Conservation (phyloP, 2,113 vertebrate species). For the Cephalopterus ornatus region DNA sequence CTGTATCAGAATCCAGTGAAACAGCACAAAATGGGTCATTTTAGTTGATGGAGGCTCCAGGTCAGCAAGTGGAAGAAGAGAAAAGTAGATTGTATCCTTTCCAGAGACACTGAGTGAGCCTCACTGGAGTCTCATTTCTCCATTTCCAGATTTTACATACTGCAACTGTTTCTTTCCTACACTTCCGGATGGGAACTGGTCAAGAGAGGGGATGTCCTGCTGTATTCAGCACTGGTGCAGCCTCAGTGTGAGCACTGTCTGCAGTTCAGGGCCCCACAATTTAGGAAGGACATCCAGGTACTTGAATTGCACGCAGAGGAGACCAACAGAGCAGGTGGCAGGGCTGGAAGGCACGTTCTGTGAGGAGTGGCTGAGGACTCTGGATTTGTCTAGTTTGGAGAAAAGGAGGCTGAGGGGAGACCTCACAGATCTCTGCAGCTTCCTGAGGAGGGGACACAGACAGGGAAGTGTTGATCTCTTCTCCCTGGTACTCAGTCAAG, state of each 20-base stretch:
- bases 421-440: neutral
- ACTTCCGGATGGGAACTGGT: neutral
- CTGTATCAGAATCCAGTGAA: conserved; percentile 36
- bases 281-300: too few species aligned
- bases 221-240: neutral
- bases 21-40: conserved; percentile 20
- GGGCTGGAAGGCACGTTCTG: neutral
- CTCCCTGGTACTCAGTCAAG: neutral
- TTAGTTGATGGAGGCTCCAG: neutral
- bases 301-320: neutral
- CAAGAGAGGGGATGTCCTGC: neutral
- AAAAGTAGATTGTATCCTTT: neutral
- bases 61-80: neutral
- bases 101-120: neutral
- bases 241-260: neutral
- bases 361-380: neutral
- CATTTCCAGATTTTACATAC: conserved; percentile 10
- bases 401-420: neutral
- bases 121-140: conserved; percentile 39
- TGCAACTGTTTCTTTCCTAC: neutral
- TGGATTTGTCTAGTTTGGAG: neutral
- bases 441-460: neutral
- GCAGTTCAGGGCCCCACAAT: neutral
- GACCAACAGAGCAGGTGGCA: neutral
- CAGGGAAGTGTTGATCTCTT: neutral